Conservation (phyloP, 2,888 invertebrate species). For the Prosopocoilus inquinatus region DNA sequence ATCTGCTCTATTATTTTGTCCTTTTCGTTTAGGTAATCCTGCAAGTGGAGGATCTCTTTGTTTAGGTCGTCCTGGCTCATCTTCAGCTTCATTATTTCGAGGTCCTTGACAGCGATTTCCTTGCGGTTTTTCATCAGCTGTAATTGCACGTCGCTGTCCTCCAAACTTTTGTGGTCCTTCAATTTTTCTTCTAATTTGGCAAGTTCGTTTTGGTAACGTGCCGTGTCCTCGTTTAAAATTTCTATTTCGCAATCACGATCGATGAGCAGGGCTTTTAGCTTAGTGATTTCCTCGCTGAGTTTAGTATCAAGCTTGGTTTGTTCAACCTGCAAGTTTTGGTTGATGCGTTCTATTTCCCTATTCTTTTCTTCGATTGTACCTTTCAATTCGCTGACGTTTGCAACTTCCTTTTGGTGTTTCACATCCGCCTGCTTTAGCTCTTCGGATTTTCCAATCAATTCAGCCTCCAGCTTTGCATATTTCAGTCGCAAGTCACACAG, state of each 20-base stretch:
- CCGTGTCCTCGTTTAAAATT: constrained; percentile 55
- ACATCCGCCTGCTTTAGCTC: constrained; percentile 31
- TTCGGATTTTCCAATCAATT: constrained; percentile 46
- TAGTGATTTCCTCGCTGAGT: constrained; percentile 50
- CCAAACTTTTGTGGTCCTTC: constrained; percentile 8
- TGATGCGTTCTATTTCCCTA: constrained; percentile 17
- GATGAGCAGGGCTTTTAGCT: constrained; percentile 25
- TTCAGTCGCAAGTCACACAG: constrained; percentile 45
- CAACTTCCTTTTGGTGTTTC: constrained; percentile 39
- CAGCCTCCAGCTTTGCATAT: constrained; percentile 53
- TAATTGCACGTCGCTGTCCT: constrained; percentile 20
- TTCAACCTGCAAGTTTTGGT: constrained; percentile 12
- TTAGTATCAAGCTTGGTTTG: constrained; percentile 45
- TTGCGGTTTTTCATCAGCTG: constrained; percentile 26
- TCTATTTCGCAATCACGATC: constrained; percentile 59
- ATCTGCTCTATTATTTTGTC: constrained; percentile 61
- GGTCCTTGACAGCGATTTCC: constrained; percentile 33
- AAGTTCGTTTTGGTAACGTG: constrained; percentile 55
- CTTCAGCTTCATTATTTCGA: constrained; percentile 31
- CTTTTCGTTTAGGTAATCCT: constrained; percentile 59
- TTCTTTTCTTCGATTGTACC: constrained; percentile 35
- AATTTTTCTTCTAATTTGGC: constrained; percentile 15
- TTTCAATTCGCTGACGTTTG: constrained; percentile 39
- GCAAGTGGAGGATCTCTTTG: constrained; percentile 57
- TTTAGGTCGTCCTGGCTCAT: constrained; percentile 45